Conservation (phyloP, 1,140 invertebrate species). For the Asobara japonica region DNA sequence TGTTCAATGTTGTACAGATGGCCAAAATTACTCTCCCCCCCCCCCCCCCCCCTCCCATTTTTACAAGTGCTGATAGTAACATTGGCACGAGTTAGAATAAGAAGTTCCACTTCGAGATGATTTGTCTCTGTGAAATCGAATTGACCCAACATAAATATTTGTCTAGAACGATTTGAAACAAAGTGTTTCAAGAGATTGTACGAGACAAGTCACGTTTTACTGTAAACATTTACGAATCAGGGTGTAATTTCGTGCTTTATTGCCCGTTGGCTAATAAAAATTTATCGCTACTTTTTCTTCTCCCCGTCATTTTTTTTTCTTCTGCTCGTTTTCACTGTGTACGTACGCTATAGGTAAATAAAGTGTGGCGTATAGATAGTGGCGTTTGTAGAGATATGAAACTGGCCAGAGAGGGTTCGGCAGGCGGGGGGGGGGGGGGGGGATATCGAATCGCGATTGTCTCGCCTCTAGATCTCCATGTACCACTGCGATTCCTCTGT, state of each 20-base stretch:
- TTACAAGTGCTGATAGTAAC: too few relatives aligned
- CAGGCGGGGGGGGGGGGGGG: background rate
- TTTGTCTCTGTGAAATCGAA: background rate
- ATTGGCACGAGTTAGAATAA: too few relatives aligned
- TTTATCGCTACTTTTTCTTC: constrained; percentile 33
- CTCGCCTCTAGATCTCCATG: background rate
- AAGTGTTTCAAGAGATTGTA: background rate
- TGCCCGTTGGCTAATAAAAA: constrained; percentile 38
- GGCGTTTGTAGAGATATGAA: constrained; percentile 2
- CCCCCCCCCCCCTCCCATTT: too few relatives aligned
- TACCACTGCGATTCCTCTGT: background rate
- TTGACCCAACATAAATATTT: background rate
- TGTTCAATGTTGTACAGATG: too few relatives aligned
- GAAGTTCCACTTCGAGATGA: too few relatives aligned
- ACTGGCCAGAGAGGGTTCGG: too few relatives aligned
- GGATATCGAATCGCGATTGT: background rate
- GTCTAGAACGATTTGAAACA: background rate
- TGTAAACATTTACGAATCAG: constrained; percentile 28
- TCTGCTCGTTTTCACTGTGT: background rate
- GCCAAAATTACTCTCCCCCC: too few relatives aligned
- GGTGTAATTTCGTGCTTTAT: constrained; percentile 38
- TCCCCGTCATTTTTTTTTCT: constrained; percentile 5
- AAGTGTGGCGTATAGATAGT: background rate
- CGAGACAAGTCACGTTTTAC: constrained; percentile 5
- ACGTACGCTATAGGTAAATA: background rate